These are phyloP conservation scores for Apogon hyalosoma DNA, from an alignment of 2,797 vertebrate species.

Conservation along the genomic window DNA sequence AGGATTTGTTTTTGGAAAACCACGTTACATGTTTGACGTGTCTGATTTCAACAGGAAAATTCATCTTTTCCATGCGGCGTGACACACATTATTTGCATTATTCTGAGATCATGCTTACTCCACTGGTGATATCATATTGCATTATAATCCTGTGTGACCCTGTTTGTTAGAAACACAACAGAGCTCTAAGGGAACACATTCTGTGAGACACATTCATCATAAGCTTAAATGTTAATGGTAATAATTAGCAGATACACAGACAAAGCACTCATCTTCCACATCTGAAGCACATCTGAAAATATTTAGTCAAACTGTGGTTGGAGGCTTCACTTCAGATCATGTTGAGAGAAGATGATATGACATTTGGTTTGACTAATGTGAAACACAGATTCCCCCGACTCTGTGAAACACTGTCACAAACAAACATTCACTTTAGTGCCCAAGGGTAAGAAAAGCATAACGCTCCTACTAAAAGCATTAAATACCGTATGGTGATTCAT, in stretches of 20 bases:
- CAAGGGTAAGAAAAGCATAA: background rate
- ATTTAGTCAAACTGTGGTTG: background rate
- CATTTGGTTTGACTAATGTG: too few relatives aligned
- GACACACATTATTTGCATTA: conserved; percentile 14
- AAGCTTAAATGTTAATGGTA: background rate
- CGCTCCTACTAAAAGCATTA: background rate
- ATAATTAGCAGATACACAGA: conserved; percentile 7
- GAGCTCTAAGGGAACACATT: background rate
- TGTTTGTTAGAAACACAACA: background rate
- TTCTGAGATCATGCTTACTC: too few relatives aligned
- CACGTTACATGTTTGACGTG: too few relatives aligned
- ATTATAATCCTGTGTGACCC: background rate
- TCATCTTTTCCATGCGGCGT: conserved; percentile 30
- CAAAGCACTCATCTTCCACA: background rate
- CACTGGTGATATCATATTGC: too few relatives aligned
- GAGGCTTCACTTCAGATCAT: background rate
- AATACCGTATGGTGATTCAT: conserved; percentile 19
- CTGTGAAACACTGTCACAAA: background rate
- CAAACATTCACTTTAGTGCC: background rate
- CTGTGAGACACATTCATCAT: background rate
- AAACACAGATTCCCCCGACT: background rate
- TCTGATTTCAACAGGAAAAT: conserved; percentile 21
- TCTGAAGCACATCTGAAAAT: conserved; percentile 21
- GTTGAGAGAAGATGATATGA: conserved; percentile 6
- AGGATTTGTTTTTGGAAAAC: too few relatives aligned